Evolutionary conservation across 2,113 vertebrate genomes (phyloP).

Genomic region (Paraplagusia blochii): DNA sequence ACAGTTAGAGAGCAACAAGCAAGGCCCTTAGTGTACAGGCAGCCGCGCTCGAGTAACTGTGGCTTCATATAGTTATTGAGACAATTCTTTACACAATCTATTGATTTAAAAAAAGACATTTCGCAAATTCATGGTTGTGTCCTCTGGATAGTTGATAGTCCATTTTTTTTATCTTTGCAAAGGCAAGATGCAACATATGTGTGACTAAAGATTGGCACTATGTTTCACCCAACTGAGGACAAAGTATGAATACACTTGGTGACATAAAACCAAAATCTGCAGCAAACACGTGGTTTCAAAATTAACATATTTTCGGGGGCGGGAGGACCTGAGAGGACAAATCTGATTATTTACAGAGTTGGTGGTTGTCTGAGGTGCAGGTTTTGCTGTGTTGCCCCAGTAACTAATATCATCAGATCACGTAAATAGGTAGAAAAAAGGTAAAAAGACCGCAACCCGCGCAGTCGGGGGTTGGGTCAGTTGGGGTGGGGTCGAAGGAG

Average conservation of each 20-base stretch:
- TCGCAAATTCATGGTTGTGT: not conserved
- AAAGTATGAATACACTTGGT: too few relatives aligned
- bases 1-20: constrained; percentile 57
- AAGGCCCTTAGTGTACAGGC: constrained; percentile 49
- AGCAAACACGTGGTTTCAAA: constrained; percentile 1
- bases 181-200: constrained; percentile 50
- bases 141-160: not conserved
- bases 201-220: too few relatives aligned
- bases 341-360: constrained; percentile 29
- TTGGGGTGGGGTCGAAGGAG: not conserved
- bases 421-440: not conserved
- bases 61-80: constrained; percentile 4
- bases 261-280: not conserved
- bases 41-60: constrained; percentile 35
- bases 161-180: not conserved
- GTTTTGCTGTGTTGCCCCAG: not conserved
- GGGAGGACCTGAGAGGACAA: constrained; percentile 20
- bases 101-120: too few relatives aligned
- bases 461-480: not conserved
- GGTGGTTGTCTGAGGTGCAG: not conserved
- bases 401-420: too few relatives aligned
- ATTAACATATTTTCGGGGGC: constrained; percentile 6
- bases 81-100: not conserved
- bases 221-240: too few relatives aligned
- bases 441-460: not conserved